Conservation (phyloP, 2,888 invertebrate species). For the Mythimna vitellina region DNA sequence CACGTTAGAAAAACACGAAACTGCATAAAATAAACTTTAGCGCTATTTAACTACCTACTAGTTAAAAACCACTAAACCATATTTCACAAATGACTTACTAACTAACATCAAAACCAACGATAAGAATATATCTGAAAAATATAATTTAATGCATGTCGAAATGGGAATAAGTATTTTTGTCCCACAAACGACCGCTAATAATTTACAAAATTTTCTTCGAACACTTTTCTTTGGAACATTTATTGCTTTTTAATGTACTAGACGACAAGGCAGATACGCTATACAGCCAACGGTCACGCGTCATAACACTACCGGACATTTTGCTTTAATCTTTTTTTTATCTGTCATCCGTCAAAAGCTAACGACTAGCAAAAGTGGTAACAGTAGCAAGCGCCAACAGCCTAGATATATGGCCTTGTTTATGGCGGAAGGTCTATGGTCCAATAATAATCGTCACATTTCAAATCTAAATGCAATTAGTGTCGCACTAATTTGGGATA, state of each 20-base stretch:
- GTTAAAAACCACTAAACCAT: slow-evolving; percentile 36
- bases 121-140: slow-evolving; percentile 32
- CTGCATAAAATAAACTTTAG: slow-evolving; percentile 14
- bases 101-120: slow-evolving; percentile 26
- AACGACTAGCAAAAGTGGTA: slow-evolving; percentile 65
- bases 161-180: slow-evolving; percentile 66
- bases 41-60: slow-evolving; percentile 31
- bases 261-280: slow-evolving; percentile 78
- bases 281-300: slow-evolving; percentile 77
- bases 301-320: slow-evolving; percentile 75
- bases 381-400: slow-evolving; percentile 75
- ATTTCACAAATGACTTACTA: slow-evolving; percentile 33
- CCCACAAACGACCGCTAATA: slow-evolving; percentile 70
- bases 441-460: slow-evolving; percentile 57
- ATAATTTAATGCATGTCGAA: slow-evolving; percentile 58
- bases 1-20: slow-evolving; percentile 6
- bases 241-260: slow-evolving; percentile 84
- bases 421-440: slow-evolving; percentile 53
- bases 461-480: slow-evolving; percentile 53
- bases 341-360: slow-evolving; percentile 76
- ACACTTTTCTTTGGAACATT: slow-evolving; percentile 74
- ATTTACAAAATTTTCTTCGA: slow-evolving; percentile 73
- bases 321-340: slow-evolving; percentile 82
- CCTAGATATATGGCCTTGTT: slow-evolving; percentile 58
- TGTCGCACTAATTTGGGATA: slow-evolving; percentile 51